Conservation (phyloP, 2,888 invertebrate species). For the Thymelicus lineola region DNA sequence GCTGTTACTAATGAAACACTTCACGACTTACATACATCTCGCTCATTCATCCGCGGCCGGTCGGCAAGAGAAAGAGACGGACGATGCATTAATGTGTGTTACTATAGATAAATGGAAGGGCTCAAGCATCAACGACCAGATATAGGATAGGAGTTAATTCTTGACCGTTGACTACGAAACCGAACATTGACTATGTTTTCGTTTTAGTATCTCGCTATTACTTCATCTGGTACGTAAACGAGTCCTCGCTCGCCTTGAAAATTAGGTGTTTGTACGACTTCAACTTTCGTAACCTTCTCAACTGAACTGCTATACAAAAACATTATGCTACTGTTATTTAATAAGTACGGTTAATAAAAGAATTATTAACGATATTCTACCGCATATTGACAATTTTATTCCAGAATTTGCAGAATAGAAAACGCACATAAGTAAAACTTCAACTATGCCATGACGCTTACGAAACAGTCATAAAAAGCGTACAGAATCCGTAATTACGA, state of each 20-base stretch:
- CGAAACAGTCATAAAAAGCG: slow-evolving; percentile 16
- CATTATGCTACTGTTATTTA: neutral
- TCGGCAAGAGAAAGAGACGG: slow-evolving; percentile 40
- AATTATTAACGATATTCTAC: neutral
- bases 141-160: slow-evolving; percentile 10
- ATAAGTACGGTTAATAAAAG: neutral
- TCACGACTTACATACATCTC: slow-evolving; percentile 39
- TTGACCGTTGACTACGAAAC: slow-evolving; percentile 14
- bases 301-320: slow-evolving; percentile 13
- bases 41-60: slow-evolving; percentile 27
- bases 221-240: slow-evolving; percentile 29
- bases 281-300: slow-evolving; percentile 32
- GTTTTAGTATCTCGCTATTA: slow-evolving; percentile 24
- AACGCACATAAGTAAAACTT: neutral
- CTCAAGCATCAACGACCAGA: slow-evolving; percentile 21
- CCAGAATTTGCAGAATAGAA: neutral
- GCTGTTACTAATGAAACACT: slow-evolving; percentile 43
- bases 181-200: neutral
- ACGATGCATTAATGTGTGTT: slow-evolving; percentile 16
- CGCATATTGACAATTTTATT: neutral
- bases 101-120: slow-evolving; percentile 28
- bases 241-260: slow-evolving; percentile 35
- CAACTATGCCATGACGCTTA: slow-evolving; percentile 8
- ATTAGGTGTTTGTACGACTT: slow-evolving; percentile 31
- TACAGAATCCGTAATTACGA: slow-evolving; percentile 27